These are phyloP conservation scores for Trichogramma evanescens DNA, from an alignment of 2,888 invertebrate species.

Conservation along the genomic window DNA sequence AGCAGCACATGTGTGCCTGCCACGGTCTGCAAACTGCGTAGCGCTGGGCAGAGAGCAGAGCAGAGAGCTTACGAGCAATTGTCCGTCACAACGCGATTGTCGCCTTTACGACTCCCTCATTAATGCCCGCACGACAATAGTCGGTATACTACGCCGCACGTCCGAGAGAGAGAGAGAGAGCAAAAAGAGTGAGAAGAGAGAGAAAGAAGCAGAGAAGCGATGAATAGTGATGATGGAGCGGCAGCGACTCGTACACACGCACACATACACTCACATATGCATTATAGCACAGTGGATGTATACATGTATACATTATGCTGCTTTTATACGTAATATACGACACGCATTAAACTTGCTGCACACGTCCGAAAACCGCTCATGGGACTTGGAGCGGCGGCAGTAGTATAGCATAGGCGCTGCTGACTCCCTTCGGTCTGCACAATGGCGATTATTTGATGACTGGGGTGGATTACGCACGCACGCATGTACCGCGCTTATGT, in stretches of 20 bases:
- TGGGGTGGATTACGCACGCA: conserved; percentile 40
- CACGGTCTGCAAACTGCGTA: too few relatives aligned
- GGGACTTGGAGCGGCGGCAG: conserved; percentile 23
- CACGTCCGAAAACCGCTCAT: conserved; percentile 21
- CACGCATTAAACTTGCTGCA: conserved; percentile 13
- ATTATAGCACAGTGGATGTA: too few relatives aligned
- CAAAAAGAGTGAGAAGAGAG: neutral
- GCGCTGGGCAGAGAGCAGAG: too few relatives aligned
- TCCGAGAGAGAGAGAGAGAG: neutral
- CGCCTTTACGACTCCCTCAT: conserved; percentile 21
- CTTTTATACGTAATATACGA: too few relatives aligned
- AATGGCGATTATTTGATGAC: conserved; percentile 39
- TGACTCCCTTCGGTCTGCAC: conserved; percentile 18
- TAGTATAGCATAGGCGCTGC: too few relatives aligned
- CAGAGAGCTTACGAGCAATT: conserved; percentile 5
- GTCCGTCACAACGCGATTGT: conserved; percentile 20
- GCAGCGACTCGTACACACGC: too few relatives aligned
- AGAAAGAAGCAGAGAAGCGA: neutral
- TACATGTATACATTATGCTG: too few relatives aligned
- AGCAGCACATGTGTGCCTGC: too few relatives aligned
- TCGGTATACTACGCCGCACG: neutral
- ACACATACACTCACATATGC: too few relatives aligned
- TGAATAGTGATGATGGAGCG: neutral
- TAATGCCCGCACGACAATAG: conserved; percentile 12
- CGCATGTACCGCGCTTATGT: conserved; percentile 20